Conservation (phyloP, 1,140 invertebrate genomes). For the Oppia nitens region DNA sequence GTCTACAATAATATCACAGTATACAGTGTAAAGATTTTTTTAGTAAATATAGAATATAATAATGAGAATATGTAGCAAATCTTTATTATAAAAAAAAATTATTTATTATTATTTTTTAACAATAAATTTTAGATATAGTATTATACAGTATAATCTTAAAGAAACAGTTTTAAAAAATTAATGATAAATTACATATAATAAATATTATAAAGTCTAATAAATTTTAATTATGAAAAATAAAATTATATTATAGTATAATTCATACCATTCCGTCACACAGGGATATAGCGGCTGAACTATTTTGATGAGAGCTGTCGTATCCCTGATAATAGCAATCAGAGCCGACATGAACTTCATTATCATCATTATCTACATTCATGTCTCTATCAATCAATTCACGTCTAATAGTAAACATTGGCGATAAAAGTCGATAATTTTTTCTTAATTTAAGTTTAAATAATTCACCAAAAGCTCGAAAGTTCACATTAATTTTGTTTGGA, state of each 20-base stretch:
- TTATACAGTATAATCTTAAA: too few species aligned
- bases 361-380: not conserved
- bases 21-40: too few species aligned
- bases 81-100: too few species aligned
- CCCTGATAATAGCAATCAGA: constrained; percentile 20
- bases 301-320: constrained; percentile 6
- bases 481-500: not conserved
- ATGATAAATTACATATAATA: too few species aligned
- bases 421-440: not conserved
- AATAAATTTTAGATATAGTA: too few species aligned
- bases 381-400: not conserved
- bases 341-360: not conserved
- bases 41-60: too few species aligned
- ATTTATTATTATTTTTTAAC: too few species aligned
- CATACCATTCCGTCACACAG: constrained; percentile 20
- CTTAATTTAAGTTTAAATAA: not conserved
- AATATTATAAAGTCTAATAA: too few species aligned
- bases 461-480: constrained; percentile 6
- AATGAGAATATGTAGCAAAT: too few species aligned
- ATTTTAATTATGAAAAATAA: too few species aligned
- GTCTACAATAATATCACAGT: too few species aligned
- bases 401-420: constrained; percentile 3
- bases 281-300: constrained; percentile 18
- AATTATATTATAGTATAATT: not conserved
- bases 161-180: too few species aligned